Evolutionary conservation across 2,113 vertebrate species (phyloP).

Genomic region (Camelus bactrianus): DNA sequence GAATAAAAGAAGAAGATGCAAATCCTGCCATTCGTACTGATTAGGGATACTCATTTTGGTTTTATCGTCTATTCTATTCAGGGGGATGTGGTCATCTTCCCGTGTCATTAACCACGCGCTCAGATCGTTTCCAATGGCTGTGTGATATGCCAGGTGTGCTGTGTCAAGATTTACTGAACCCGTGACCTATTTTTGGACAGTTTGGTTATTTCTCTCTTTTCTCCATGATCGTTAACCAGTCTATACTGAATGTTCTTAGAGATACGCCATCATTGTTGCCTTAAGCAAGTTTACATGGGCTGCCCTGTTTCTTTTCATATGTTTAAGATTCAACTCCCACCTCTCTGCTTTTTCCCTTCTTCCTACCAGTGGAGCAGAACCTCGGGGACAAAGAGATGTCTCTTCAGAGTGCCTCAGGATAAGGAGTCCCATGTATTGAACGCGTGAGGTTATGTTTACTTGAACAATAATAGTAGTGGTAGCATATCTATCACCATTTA

Average conservation of each 20-base stretch:
- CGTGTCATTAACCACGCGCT: background rate
- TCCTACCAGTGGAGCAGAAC: background rate
- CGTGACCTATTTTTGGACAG: background rate
- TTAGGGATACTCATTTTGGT: slow-evolving; percentile 56
- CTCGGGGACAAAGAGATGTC: background rate
- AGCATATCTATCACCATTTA: background rate
- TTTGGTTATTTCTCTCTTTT: background rate
- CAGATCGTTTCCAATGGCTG: background rate
- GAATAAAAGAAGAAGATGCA: slow-evolving; percentile 52
- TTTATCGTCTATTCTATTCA: slow-evolving; percentile 26
- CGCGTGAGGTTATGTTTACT: background rate
- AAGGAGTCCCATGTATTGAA: slow-evolving; percentile 12
- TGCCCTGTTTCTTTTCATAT: background rate
- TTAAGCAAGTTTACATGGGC: background rate
- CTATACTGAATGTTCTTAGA: background rate
- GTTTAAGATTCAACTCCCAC: background rate
- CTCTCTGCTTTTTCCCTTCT: background rate
- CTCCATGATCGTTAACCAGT: background rate
- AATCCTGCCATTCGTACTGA: background rate
- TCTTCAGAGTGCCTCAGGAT: background rate
- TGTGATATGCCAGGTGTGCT: background rate
- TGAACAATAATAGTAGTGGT: background rate
- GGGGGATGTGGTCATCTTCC: background rate
- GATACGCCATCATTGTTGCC: background rate
- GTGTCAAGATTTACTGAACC: slow-evolving; percentile 19